Base-by-base conservation (phyloP, 2,888 invertebrate species). In the Eupithecia vulgata region DNA sequence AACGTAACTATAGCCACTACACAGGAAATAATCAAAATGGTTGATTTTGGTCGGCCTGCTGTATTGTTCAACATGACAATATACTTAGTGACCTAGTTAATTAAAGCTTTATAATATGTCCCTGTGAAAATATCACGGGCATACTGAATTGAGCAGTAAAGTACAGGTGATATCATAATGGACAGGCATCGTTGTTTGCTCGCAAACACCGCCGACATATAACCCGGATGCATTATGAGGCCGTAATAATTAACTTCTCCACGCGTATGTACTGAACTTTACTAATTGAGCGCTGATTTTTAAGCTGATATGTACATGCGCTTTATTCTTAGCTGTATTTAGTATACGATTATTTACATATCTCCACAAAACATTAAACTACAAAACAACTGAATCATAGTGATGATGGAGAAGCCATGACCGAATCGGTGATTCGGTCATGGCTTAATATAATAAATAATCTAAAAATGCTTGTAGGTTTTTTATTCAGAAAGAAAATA, bases 241-340 rank as follows among this genome's bases (percentile, higher is more conserved):
- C 75, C 75, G 77, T 81, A 80, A 81, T 81, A 80, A 81, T 81
- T 79, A 81, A 81, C 78, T 70, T 70, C 72, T 70, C 72, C 45
- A 59, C 70, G 68, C 40, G 75, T 42, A 52, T 65, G 70, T 59
- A 70, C 72, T 65, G 67, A 67, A 75, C 69, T 75, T 72, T 64
- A 59, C 59, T 75, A 34, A 75, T 72, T 69, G 30, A 17, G 64
- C 69, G 34, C 21, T 69, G 69, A 57, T 71, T 74, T 74, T 71
- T 52, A 52, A 69, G 71, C 52, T 21, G 52, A 48, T n/a, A 48
- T 48, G 48, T 52, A 52, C n/a, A n/a, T 45, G 52, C 21, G n/a
- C 21, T 52, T 52, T 52, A 21, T 52, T 21, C 52, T 52, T 21
- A 21, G 52, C 12, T 48, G 13, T 4, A n/a, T n/a, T 1, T 40